Conservation (phyloP, 2,113 vertebrate species). For the Ctenomys sociabilis region DNA sequence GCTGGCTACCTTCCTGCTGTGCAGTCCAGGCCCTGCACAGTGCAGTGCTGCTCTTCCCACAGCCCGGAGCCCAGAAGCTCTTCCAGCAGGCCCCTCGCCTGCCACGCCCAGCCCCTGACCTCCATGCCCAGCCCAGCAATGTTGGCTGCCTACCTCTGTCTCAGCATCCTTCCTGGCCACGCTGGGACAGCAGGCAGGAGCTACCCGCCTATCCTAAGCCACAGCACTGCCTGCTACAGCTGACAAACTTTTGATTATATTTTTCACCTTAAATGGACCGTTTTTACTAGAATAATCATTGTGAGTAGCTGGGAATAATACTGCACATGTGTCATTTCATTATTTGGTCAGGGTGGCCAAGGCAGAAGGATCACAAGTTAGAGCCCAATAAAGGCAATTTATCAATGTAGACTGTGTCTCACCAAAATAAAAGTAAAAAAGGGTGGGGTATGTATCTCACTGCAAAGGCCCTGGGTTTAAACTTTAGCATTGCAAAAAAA, state of each 20-base stretch:
- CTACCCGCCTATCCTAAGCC: neutral
- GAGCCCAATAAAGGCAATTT: neutral
- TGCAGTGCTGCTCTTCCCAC: neutral
- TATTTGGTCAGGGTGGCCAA: neutral
- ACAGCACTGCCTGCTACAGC: neutral
- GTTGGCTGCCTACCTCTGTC: neutral
- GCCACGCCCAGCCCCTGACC: too few species aligned
- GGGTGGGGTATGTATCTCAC: neutral
- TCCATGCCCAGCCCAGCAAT: neutral
- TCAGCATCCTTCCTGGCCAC: neutral
- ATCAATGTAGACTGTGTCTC: neutral
- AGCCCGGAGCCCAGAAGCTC: neutral
- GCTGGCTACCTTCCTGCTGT: neutral
- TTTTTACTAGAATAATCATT: neutral
- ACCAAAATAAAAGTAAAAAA: neutral
- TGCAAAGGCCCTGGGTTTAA: neutral
- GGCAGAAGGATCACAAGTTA: neutral
- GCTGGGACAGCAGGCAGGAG: neutral
- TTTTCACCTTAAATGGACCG: neutral
- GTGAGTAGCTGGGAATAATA: neutral
- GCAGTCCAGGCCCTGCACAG: neutral
- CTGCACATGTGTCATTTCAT: neutral
- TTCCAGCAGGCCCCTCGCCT: too few species aligned
- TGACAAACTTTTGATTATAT: neutral
- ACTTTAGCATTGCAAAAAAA: neutral